phyloP scores from a whole-genome alignment of 1,140 invertebrate genomes.

The Ceratina australensis region DNA sequence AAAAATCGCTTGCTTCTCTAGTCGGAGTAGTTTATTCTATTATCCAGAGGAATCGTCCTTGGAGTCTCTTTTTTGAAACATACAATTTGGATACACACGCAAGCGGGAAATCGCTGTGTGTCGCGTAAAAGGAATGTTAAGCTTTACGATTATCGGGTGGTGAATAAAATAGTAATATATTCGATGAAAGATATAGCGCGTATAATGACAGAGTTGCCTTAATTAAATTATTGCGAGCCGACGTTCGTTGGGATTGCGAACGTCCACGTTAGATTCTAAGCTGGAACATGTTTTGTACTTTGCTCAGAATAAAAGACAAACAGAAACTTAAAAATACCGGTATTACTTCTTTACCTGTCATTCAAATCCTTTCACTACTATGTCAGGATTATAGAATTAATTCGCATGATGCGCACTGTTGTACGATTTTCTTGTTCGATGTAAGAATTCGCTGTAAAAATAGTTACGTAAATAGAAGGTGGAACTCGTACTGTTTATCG shows the following conservation, averaged over 20 bases:
- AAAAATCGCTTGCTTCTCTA: conserved; percentile 71
- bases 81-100: background rate
- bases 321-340: conserved; percentile 45
- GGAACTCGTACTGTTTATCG: too few relatives aligned
- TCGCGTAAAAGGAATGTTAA: conserved; percentile 7
- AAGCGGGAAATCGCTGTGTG: conserved; percentile 22
- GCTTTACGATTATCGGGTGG: conserved; percentile 43
- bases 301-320: conserved; percentile 69
- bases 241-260: conserved; percentile 17
- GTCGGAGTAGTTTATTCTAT: conserved; percentile 63
- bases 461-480: too few relatives aligned
- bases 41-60: conserved; percentile 8
- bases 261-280: conserved; percentile 60
- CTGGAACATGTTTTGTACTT: conserved; percentile 70
- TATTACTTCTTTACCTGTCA: background rate
- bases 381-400: background rate
- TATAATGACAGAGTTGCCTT: conserved; percentile 70
- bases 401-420: too few relatives aligned
- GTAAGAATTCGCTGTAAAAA: too few relatives aligned
- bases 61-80: conserved; percentile 18
- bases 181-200: conserved; percentile 55
- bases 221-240: conserved; percentile 70
- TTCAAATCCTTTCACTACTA: background rate
- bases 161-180: conserved; percentile 68
- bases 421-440: too few relatives aligned